These are phyloP conservation scores for Scarus forsteni DNA, from an alignment of 2,797 vertebrate genomes.

Conservation along the genomic window DNA sequence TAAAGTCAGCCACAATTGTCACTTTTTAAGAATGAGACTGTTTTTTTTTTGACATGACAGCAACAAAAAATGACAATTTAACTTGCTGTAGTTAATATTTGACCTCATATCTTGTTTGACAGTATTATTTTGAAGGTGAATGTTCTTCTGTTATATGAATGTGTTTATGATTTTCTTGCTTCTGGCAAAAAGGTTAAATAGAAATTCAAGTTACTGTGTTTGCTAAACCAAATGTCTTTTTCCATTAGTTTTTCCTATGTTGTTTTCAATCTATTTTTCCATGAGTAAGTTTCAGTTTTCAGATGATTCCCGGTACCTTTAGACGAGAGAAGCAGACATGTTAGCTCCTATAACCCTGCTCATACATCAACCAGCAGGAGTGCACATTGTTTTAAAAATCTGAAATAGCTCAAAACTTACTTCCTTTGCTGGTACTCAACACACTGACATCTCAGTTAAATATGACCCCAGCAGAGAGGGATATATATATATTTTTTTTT, in stretches of 20 bases:
- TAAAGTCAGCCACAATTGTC: conserved; percentile 2
- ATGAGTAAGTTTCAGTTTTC: conserved; percentile 14
- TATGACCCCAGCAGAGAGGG: not conserved
- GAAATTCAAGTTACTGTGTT: not conserved
- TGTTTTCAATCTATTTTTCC: not conserved
- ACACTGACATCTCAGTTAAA: not conserved
- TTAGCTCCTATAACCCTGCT: conserved; percentile 40
- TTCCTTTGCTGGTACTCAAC: conserved; percentile 12
- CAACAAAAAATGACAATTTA: too few species aligned
- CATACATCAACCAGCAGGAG: conserved; percentile 61
- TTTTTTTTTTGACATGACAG: not conserved
- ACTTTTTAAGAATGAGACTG: not conserved
- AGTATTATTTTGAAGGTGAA: too few species aligned
- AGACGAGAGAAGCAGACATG: conserved; percentile 55
- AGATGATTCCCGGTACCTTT: not conserved
- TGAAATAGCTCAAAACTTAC: conserved; percentile 35
- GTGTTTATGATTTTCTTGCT: not conserved
- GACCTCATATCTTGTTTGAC: too few species aligned
- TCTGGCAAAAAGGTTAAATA: not conserved
- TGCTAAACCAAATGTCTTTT: not conserved
- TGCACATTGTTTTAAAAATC: conserved; percentile 33
- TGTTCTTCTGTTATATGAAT: too few species aligned
- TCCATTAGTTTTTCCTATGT: not conserved
- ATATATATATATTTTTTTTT: not conserved
- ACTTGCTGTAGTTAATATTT: too few species aligned